A percentile compares a stretch with the other conserved stretches of the same genome.
phyloP scores from a whole-genome alignment of 2,888 invertebrate species.

The Chorisops tibialis region DNA sequence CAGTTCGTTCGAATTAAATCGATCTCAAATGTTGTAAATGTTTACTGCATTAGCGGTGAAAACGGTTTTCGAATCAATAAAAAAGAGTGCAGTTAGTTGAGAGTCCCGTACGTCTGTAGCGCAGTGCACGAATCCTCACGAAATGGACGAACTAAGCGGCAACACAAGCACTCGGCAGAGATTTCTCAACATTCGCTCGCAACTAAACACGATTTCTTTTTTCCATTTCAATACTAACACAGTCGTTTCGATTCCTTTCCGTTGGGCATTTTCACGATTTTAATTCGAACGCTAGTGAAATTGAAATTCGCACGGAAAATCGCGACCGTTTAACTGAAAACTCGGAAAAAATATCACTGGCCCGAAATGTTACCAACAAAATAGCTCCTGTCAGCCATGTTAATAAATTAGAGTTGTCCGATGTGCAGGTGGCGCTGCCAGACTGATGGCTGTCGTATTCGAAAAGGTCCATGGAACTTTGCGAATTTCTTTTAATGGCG shows the following conservation, averaged over 20 bases:
- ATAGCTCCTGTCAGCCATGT: conserved; percentile 22
- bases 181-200: conserved; percentile 6
- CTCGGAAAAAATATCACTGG: not conserved
- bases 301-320: not conserved
- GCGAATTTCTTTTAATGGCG: no score
- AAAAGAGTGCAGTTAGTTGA: not conserved
- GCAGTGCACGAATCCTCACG: not conserved
- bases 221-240: not conserved
- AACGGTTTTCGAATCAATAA: no score
- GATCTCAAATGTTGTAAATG: no score
- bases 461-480: conserved; percentile 13
- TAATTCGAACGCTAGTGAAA: no score
- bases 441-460: conserved; percentile 4
- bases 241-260: not conserved
- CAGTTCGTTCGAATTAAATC: no score
- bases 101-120: not conserved
- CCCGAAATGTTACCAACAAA: conserved; percentile 18
- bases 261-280: not conserved
- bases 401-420: conserved; percentile 8
- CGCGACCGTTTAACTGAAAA: not conserved
- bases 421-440: not conserved
- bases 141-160: conserved; percentile 48
- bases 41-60: no score
- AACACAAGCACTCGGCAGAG: conserved; percentile 34
- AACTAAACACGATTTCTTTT: not conserved